These are phyloP conservation scores for Ditylenchus dipsaci DNA, from an alignment of 1,140 invertebrate genomes.

Conservation along the genomic window DNA sequence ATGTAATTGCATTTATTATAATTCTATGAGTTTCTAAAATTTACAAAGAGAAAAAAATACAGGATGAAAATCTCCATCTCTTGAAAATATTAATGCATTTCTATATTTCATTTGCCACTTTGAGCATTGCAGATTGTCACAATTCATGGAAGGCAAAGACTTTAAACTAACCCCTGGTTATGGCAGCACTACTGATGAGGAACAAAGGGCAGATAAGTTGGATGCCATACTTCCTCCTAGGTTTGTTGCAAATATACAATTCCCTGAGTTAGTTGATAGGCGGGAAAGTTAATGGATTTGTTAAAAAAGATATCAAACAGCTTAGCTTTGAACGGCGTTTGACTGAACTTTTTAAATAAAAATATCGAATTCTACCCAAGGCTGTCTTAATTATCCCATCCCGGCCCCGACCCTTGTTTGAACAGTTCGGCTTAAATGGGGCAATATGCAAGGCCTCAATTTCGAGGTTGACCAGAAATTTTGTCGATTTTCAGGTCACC, in stretches of 20 bases:
- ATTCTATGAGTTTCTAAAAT: background rate
- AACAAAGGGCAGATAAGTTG: constrained; percentile 2
- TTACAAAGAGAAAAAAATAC: background rate
- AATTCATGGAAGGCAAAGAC: constrained; percentile 44
- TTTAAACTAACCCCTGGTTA: constrained; percentile 31
- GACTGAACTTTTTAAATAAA: too few species aligned
- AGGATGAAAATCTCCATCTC: background rate
- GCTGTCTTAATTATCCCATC: too few species aligned
- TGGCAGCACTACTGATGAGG: background rate
- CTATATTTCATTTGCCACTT: background rate
- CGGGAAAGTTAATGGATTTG: too few species aligned
- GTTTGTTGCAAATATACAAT: background rate
- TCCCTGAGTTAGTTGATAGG: constrained; percentile 19
- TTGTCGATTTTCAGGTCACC: too few species aligned
- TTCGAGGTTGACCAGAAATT: too few species aligned
- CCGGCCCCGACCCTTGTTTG: too few species aligned
- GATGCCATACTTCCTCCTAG: constrained; percentile 35
- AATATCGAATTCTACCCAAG: too few species aligned
- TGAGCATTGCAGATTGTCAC: constrained; percentile 28
- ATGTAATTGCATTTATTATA: too few species aligned
- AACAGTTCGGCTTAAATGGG: too few species aligned
- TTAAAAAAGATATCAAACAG: too few species aligned
- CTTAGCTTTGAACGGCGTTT: too few species aligned
- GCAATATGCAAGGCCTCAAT: too few species aligned
- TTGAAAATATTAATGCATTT: background rate